phyloP scores from a whole-genome alignment of 1,140 invertebrate species.

The Pectinophora gossypiella region DNA sequence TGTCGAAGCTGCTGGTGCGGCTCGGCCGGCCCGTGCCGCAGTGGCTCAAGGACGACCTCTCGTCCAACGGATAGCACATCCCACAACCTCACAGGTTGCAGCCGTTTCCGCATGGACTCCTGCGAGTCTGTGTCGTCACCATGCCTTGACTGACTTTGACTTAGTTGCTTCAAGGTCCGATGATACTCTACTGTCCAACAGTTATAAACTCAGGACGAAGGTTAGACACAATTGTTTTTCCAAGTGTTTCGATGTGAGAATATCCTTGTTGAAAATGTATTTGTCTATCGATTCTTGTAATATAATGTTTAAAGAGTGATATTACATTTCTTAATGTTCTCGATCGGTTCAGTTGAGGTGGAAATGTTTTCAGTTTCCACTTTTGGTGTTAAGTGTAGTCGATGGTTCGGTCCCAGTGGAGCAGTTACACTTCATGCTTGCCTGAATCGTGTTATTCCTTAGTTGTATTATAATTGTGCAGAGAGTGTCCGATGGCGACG shows the following conservation, averaged over 20 bases:
- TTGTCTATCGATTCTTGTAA: slow-evolving; percentile 56
- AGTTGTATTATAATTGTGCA: slow-evolving; percentile 23
- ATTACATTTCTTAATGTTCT: slow-evolving; percentile 31
- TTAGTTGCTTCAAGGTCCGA: slow-evolving; percentile 11
- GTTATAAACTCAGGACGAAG: slow-evolving; percentile 38
- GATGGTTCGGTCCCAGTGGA: slow-evolving; percentile 21
- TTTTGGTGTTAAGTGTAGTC: slow-evolving; percentile 21
- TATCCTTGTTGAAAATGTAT: slow-evolving; percentile 52
- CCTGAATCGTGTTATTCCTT: slow-evolving; percentile 34
- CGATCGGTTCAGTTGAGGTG: slow-evolving; percentile 23
- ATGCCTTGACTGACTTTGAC: too few relatives aligned
- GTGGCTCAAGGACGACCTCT: slow-evolving; percentile 95
- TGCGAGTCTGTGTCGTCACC: slow-evolving; percentile 47
- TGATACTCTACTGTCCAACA: slow-evolving; percentile 17
- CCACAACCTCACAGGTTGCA: slow-evolving; percentile 7
- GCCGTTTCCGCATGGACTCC: slow-evolving; percentile 19
- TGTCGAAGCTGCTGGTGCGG: slow-evolving; percentile 93
- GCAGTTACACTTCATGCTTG: slow-evolving; percentile 35
- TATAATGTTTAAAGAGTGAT: slow-evolving; percentile 51
- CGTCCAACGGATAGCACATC: slow-evolving; percentile 58
- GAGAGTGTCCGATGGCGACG: slow-evolving; percentile 14
- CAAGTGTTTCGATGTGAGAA: slow-evolving; percentile 49
- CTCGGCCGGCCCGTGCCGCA: slow-evolving; percentile 89
- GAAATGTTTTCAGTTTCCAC: slow-evolving; percentile 22
- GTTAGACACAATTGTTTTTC: slow-evolving; percentile 41